Evolutionary conservation across 1,140 invertebrate genomes (phyloP).

Genomic region (Heliconius congener): DNA sequence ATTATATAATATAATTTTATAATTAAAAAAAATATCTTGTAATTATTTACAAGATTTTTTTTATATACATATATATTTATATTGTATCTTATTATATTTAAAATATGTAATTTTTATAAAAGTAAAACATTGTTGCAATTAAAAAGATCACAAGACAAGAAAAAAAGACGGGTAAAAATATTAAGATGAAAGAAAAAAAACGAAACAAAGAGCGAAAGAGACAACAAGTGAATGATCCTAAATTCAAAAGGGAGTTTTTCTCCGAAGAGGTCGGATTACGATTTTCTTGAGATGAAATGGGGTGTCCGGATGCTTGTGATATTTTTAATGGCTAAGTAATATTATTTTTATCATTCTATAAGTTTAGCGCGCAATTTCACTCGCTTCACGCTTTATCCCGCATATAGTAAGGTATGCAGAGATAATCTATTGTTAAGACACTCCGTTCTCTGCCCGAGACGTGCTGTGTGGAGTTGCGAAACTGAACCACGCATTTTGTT

Average conservation of each 20-base stretch:
- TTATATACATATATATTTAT: no score
- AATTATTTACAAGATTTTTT: no score
- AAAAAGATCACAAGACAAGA: neutral
- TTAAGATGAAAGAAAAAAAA: neutral
- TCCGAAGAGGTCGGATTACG: slow-evolving; percentile 24
- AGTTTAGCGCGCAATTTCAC: neutral
- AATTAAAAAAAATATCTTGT: no score
- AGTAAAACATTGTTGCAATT: no score
- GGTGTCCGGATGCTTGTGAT: slow-evolving; percentile 5
- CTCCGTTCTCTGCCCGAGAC: neutral
- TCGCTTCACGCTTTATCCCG: neutral
- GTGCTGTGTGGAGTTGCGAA: neutral
- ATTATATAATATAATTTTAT: no score
- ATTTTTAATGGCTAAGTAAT: slow-evolving; percentile 6
- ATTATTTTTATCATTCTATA: neutral
- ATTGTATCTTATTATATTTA: no score
- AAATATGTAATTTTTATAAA: no score
- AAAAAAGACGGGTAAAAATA: neutral
- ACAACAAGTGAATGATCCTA: slow-evolving; percentile 14
- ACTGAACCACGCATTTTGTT: neutral
- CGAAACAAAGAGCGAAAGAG: slow-evolving; percentile 3
- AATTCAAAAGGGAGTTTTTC: slow-evolving; percentile 24
- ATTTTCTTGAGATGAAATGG: slow-evolving; percentile 10
- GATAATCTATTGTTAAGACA: neutral
- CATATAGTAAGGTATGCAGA: neutral